Evolutionary conservation across 1,140 invertebrate species (phyloP).

Genomic region (Heliconius himera): DNA sequence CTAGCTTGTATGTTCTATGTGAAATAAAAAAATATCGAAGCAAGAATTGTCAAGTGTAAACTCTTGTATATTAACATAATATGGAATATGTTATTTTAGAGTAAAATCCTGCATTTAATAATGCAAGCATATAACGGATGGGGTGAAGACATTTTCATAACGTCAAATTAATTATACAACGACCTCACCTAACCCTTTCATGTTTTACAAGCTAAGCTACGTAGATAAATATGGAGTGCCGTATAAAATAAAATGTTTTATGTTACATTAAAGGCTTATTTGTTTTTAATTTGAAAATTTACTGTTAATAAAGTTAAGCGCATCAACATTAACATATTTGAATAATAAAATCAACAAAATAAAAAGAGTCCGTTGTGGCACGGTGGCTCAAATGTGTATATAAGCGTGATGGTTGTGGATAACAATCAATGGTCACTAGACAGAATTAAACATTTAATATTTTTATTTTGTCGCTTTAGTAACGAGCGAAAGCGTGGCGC

Average conservation of each 20-base stretch:
- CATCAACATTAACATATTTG: too few relatives aligned
- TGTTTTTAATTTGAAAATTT: neutral
- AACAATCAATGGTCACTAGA: too few relatives aligned
- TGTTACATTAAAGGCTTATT: neutral
- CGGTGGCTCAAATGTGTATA: too few relatives aligned
- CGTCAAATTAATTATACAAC: slow-evolving; percentile 49
- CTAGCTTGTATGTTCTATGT: too few relatives aligned
- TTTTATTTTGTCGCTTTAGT: too few relatives aligned
- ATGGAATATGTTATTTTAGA: neutral
- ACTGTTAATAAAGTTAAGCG: too few relatives aligned
- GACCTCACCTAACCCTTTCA: slow-evolving; percentile 45
- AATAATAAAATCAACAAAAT: too few relatives aligned
- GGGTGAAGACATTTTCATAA: slow-evolving; percentile 41
- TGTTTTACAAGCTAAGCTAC: slow-evolving; percentile 8
- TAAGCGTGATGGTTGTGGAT: too few relatives aligned
- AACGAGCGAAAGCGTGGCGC: too few relatives aligned
- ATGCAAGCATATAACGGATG: slow-evolving; percentile 38
- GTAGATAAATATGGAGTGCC: slow-evolving; percentile 20
- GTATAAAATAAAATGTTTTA: slow-evolving; percentile 38
- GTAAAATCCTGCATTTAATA: slow-evolving; percentile 42
- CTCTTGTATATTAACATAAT: neutral
- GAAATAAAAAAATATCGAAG: neutral
- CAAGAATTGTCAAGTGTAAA: neutral
- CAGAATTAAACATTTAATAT: too few relatives aligned
- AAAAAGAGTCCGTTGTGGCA: too few relatives aligned